phyloP scores from a whole-genome alignment of 2,888 invertebrate species.

The Caenorhabditis sinica region DNA sequence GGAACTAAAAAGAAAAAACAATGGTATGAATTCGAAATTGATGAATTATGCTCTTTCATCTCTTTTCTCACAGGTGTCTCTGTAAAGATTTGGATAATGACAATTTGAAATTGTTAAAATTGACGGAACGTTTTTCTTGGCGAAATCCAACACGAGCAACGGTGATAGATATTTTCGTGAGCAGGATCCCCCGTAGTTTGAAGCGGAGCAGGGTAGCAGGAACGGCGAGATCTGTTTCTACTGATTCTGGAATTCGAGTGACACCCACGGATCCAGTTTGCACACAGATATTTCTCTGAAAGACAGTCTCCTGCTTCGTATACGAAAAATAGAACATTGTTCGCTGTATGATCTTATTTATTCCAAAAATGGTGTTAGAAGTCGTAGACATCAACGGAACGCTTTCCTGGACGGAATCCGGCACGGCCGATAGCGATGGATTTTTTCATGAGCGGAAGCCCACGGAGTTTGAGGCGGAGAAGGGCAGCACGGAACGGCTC shows the following conservation, averaged over 20 bases:
- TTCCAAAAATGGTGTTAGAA: no score
- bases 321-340: no score
- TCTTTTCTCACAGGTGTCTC: no score
- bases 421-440: conserved; percentile 54
- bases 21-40: not conserved
- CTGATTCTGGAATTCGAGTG: no score
- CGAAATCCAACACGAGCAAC: conserved; percentile 59
- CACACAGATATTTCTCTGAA: no score
- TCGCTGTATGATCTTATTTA: no score
- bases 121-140: conserved; percentile 60
- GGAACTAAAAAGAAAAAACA: not conserved
- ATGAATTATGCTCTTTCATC: no score
- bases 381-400: conserved; percentile 30
- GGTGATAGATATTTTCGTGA: conserved; percentile 45
- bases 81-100: no score
- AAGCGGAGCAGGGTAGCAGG: conserved; percentile 2
- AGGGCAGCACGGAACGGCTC: conserved; percentile 11
- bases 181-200: conserved; percentile 52
- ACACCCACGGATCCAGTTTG: no score
- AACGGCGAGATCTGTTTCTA: no score
- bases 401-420: conserved; percentile 67
- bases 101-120: conserved; percentile 1
- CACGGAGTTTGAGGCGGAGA: conserved; percentile 48
- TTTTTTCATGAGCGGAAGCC: conserved; percentile 44
- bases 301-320: no score